Evolutionary conservation across 2,888 invertebrate species (phyloP).

Genomic region (Noctuana brunneofusca): DNA sequence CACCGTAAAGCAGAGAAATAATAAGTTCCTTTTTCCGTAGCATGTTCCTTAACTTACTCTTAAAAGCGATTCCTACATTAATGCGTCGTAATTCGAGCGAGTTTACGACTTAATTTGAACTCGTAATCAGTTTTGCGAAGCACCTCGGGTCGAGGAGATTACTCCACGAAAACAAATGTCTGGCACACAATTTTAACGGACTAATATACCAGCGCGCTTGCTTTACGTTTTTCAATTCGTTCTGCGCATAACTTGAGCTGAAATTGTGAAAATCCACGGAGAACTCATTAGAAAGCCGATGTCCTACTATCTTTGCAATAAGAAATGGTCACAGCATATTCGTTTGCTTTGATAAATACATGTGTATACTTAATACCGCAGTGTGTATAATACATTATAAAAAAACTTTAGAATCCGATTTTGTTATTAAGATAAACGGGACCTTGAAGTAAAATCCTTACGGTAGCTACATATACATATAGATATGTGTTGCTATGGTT

Average conservation of each 20-base stretch:
- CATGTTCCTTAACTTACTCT: slow-evolving; percentile 14
- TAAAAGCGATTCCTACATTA: slow-evolving; percentile 46
- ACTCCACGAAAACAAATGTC: slow-evolving; percentile 70
- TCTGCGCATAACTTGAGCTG: slow-evolving; percentile 41
- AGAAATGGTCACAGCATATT: too few species aligned
- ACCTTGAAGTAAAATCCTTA: too few species aligned
- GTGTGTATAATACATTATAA: too few species aligned
- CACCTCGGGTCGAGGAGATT: slow-evolving; percentile 63
- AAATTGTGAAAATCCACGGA: slow-evolving; percentile 39
- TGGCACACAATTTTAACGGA: slow-evolving; percentile 61
- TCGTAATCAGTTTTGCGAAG: slow-evolving; percentile 77
- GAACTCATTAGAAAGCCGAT: slow-evolving; percentile 21
- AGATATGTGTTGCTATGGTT: too few species aligned
- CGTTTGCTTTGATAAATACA: too few species aligned
- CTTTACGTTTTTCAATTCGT: slow-evolving; percentile 46
- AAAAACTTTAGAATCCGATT: too few species aligned
- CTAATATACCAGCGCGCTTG: slow-evolving; percentile 42
- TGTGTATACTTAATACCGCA: too few species aligned
- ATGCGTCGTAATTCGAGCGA: slow-evolving; percentile 73
- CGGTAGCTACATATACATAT: too few species aligned
- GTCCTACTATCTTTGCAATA: neutral
- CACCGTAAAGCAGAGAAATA: neutral
- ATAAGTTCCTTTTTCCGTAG: slow-evolving; percentile 13
- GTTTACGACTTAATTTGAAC: slow-evolving; percentile 80
- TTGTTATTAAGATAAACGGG: too few species aligned